Base-by-base conservation (phyloP, 2,797 vertebrate species). In the Tapera naevia region DNA sequence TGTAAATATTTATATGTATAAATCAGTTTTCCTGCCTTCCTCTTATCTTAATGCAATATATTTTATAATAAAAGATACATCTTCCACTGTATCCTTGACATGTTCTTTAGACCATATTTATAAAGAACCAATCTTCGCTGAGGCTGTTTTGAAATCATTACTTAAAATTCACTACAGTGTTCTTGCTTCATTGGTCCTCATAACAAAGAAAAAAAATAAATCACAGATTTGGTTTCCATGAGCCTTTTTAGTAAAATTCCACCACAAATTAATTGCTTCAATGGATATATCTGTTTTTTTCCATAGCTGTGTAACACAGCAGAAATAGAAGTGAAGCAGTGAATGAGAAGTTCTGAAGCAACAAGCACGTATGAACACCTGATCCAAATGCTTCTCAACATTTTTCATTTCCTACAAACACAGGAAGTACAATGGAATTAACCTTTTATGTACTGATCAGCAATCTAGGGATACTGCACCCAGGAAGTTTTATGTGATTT, bases 31-130 rank as follows among this genome's bases (percentile, higher is more conserved):
- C 32, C 90, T 87, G 45, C 58, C 60, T 93, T 87, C 82, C 78
- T 73, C 12, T 89, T 95, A 95, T 86, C 92, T 91, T 95, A 96
- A 97, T 95, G 69, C 87, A 76, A 94, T 33, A 43, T 13, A 53
- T 67, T 57, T 53, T 69, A 72, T 64, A 73, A 69, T 37, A 95
- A 61, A 61, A 54, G 67, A 89, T 69, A 80, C 8, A 54, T 86
- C 86, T 54, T 93, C 53, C 67, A 78, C 56, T 92, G 14, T 57
- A 85, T 39, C 64, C 82, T 25, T 81, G 65, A 70, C 35, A 95
- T 56, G 53, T 83, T 82, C 75, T 91, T 86, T 48, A 79, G 81
- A 95, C 92, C 91, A 89, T 64, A 72, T 45, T 39, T 66, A 57
- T 51, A 58, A 85, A 13, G 85, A 95, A 84, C 84, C 71, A 93